Evolutionary conservation across 2,888 invertebrate species (phyloP), one percentile per base, ranked within the genome.

Genomic region (Lithosia quadra): DNA sequence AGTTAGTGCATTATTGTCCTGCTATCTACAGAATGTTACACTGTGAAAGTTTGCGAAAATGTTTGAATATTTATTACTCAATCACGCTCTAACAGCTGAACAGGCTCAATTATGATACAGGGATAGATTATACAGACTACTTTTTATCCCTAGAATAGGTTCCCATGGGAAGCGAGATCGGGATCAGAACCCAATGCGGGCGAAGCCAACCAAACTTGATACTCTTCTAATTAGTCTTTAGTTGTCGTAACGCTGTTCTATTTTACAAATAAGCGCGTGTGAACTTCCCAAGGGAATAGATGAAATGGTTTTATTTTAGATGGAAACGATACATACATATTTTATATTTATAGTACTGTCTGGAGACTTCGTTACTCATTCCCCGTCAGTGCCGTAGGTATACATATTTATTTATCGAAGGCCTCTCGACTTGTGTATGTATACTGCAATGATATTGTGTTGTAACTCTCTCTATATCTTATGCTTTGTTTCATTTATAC

Each of bases 211-310:
- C 18, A 18, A 18, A 49, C 3, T n/a, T 49, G 49, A 49, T 49
- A 49, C n/a, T n/a, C 49, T 49, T 49, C n/a, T n/a, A 49, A 49
- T 49, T 49, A 49, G 49, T 49, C 8, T n/a, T 49, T n/a, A n/a
- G n/a, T n/a, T n/a, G 49, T 9, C n/a, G n/a, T n/a, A 49, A 9
- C 49, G n/a, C n/a, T 8, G 34, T 34, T 4, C 49, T 49, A 49
- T 49, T n/a, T 49, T 49, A 49, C 49, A 49, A 18, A 18, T 49
- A 49, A 49, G 49, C 18, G n/a, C 18, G n/a, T 49, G 49, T 49
- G 49, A 49, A 49, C 49, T 49, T n/a, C 49, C n/a, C 49, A n/a
- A n/a, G 49, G 49, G n/a, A 49, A 49, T 49, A 49, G 49, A 49
- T n/a, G 49, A n/a, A 49, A 49, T 49, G 49, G n/a, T 49, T 49